phyloP scores from a whole-genome alignment of 2,888 invertebrate species.

The Galeruca laticollis region DNA sequence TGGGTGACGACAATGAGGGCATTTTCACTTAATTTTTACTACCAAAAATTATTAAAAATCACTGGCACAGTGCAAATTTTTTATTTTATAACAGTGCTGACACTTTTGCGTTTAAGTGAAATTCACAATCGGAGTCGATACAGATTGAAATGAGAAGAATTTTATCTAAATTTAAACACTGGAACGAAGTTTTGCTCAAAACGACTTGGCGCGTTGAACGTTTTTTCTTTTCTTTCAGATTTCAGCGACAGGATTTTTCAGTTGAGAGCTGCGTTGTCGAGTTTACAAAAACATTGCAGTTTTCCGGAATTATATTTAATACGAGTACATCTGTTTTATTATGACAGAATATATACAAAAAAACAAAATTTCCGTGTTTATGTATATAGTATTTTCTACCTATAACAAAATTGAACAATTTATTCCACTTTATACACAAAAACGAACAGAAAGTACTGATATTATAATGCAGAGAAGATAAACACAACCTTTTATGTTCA shows the following conservation, averaged over 20 bases:
- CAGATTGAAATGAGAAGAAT: constrained; percentile 51
- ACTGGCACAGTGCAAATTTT: constrained; percentile 39
- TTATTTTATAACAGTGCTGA: constrained; percentile 23
- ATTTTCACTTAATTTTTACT: constrained; percentile 40
- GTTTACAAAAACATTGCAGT: constrained; percentile 6
- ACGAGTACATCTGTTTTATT: no score
- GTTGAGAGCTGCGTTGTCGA: constrained; percentile 23
- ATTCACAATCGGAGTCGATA: constrained; percentile 30
- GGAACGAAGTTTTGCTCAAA: constrained; percentile 44
- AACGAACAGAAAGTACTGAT: no score
- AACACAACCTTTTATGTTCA: no score
- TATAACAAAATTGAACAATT: no score
- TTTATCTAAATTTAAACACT: constrained; percentile 63
- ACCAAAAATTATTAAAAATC: constrained; percentile 24
- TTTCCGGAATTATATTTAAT: neutral
- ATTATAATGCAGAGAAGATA: no score
- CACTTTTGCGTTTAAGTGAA: constrained; percentile 3
- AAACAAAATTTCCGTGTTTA: no score
- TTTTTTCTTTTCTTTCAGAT: constrained; percentile 46
- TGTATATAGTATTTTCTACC: no score
- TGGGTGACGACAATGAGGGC: constrained; percentile 58
- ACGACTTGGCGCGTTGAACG: constrained; percentile 45
- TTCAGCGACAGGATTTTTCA: constrained; percentile 45
- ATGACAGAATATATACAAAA: no score
- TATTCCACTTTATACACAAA: no score